Conservation (phyloP, 1,140 invertebrate species). For the Andricus grossulariae region DNA sequence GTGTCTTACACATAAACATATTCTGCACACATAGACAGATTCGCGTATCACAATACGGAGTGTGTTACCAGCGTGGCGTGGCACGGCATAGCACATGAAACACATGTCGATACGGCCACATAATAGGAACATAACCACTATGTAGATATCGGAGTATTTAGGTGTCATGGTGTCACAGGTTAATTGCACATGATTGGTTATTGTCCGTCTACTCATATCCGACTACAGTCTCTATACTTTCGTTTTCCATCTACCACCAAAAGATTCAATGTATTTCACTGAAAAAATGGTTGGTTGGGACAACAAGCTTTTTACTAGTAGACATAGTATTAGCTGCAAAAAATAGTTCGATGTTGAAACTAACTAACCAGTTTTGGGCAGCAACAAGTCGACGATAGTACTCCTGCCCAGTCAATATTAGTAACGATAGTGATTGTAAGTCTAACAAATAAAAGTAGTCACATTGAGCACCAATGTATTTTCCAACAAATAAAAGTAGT, state of each 20-base stretch:
- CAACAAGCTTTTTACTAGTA: no score
- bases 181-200: slow-evolving; percentile 73
- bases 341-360: no score
- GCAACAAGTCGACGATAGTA: no score
- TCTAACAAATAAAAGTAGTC: no score
- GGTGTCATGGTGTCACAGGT: slow-evolving; percentile 71
- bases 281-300: neutral
- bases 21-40: slow-evolving; percentile 49
- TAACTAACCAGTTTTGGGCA: no score
- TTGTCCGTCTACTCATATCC: slow-evolving; percentile 53
- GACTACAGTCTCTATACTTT: slow-evolving; percentile 12
- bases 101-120: slow-evolving; percentile 72
- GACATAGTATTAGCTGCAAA: neutral
- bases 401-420: no score
- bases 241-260: slow-evolving; percentile 1
- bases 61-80: slow-evolving; percentile 49
- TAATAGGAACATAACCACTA: slow-evolving; percentile 72
- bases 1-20: slow-evolving; percentile 12
- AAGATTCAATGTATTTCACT: slow-evolving; percentile 4
- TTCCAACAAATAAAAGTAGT: no score
- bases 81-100: slow-evolving; percentile 54
- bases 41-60: slow-evolving; percentile 60
- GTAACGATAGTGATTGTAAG: no score
- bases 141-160: slow-evolving; percentile 64
- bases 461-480: no score